These are phyloP conservation scores for Virgularia gustaviana DNA, from an alignment of 92 coral and sea anemone genomes.

Conservation along the genomic window DNA sequence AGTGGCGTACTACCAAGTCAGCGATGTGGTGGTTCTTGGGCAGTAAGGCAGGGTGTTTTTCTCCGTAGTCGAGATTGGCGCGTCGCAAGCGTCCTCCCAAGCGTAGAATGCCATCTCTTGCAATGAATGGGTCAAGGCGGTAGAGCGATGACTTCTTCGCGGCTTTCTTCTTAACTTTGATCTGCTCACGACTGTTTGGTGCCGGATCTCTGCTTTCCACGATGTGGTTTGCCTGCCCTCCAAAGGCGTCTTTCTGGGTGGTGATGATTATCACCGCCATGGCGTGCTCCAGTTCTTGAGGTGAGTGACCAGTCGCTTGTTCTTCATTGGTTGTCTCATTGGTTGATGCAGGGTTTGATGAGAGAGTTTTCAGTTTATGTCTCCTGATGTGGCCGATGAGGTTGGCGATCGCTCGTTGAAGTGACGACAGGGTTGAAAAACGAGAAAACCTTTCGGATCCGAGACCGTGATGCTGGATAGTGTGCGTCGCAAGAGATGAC, in stretches of 20 bases:
- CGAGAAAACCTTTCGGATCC: constrained; percentile 21
- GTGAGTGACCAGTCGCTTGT: not conserved
- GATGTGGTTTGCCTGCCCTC: not conserved
- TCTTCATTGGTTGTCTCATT: not conserved
- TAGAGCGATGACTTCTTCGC: constrained; percentile 42
- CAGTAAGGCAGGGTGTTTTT: too few species aligned
- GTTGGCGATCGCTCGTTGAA: constrained; percentile 1
- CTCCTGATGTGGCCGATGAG: not conserved
- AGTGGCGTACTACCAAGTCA: too few species aligned
- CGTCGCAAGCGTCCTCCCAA: too few species aligned
- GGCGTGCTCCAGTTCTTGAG: constrained; percentile 45
- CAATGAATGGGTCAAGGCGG: too few species aligned
- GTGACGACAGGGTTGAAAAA: constrained; percentile 15
- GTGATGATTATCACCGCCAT: constrained; percentile 27
- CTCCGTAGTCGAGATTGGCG: too few species aligned
- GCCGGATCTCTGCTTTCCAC: too few species aligned
- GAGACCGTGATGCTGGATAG: not conserved
- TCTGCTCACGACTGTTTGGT: too few species aligned
- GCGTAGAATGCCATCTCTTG: too few species aligned
- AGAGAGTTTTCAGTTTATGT: not conserved
- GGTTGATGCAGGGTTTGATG: not conserved
- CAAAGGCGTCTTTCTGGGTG: constrained; percentile 25
- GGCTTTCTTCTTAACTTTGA: too few species aligned
- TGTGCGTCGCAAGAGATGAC: not conserved
- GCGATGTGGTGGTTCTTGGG: too few species aligned